Evolutionary conservation across 2,113 vertebrate species (phyloP).

Genomic region (Procavia capensis): DNA sequence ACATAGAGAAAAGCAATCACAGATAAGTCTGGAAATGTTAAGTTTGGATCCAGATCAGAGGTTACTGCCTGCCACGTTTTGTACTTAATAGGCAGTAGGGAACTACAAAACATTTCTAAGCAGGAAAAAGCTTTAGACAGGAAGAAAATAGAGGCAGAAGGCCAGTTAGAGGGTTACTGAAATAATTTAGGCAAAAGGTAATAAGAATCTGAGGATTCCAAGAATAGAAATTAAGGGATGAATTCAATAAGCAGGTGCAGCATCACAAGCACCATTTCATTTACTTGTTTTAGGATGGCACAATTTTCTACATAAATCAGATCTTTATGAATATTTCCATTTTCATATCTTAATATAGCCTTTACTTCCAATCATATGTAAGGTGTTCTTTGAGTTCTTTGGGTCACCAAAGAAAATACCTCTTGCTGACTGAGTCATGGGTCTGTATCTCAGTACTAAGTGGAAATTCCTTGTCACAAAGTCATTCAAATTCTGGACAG

Average conservation of each 20-base stretch:
- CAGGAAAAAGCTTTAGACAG: not conserved
- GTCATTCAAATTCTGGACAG: not conserved
- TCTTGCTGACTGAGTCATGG: not conserved
- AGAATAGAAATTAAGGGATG: conserved; percentile 69
- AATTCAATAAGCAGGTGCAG: conserved; percentile 71
- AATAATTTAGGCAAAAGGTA: conserved; percentile 58
- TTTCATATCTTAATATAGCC: conserved; percentile 60
- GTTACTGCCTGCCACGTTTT: not conserved
- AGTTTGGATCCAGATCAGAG: conserved; percentile 42
- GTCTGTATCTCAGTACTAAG: not conserved
- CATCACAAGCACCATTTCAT: conserved; percentile 68
- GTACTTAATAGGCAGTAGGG: not conserved
- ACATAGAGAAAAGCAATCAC: conserved; percentile 16
- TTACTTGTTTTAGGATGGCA: conserved; percentile 67
- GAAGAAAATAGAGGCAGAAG: conserved; percentile 41
- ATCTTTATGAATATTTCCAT: conserved; percentile 60
- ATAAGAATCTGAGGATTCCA: conserved; percentile 65
- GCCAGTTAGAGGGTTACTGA: conserved; percentile 54
- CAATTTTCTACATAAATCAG: conserved; percentile 72
- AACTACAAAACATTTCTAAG: conserved; percentile 36
- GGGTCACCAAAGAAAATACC: not conserved
- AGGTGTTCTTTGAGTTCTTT: not conserved
- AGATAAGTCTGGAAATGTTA: not conserved
- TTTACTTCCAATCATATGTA: conserved; percentile 22
- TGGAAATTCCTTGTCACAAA: not conserved